These are phyloP conservation scores for Diarsia dahlii DNA, from an alignment of 2,888 invertebrate genomes.

Conservation along the genomic window DNA sequence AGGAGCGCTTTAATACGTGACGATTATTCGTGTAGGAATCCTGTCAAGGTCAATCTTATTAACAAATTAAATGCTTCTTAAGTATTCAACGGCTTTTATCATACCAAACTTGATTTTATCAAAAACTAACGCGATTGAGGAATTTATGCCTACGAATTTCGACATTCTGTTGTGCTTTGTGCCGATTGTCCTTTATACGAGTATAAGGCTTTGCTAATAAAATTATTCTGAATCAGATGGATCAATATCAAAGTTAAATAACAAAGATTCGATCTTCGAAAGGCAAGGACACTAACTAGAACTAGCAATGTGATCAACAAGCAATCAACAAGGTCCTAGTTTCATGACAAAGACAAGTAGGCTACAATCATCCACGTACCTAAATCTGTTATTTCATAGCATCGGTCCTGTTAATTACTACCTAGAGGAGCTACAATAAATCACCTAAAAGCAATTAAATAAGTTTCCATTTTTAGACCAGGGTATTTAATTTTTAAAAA, in stretches of 20 bases:
- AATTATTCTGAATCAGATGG: not conserved
- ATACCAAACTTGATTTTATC: conserved; percentile 28
- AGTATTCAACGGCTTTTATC: conserved; percentile 41
- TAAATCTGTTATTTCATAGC: not conserved
- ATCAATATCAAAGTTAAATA: conserved; percentile 9
- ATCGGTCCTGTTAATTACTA: not conserved
- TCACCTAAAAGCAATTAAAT: not conserved
- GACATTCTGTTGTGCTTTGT: conserved; percentile 2
- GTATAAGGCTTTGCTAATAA: too few relatives aligned
- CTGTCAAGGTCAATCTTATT: conserved; percentile 67
- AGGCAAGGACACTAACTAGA: not conserved
- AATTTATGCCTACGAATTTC: not conserved
- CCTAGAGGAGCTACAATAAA: too few relatives aligned
- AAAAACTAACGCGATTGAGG: not conserved
- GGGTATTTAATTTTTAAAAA: too few relatives aligned
- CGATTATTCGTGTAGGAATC: conserved; percentile 60
- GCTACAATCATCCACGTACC: not conserved
- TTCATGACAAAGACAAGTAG: not conserved
- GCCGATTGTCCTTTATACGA: not conserved
- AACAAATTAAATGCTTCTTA: conserved; percentile 41
- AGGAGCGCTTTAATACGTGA: conserved; percentile 54
- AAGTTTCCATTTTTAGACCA: not conserved
- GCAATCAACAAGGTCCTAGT: not conserved
- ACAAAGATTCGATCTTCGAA: not conserved
- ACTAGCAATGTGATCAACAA: not conserved